Percentiles rank a stretch among this genome's conserved stretches.
Evolutionary conservation across 2,888 invertebrate genomes (phyloP).

Genomic region (Watsonalla binaria): DNA sequence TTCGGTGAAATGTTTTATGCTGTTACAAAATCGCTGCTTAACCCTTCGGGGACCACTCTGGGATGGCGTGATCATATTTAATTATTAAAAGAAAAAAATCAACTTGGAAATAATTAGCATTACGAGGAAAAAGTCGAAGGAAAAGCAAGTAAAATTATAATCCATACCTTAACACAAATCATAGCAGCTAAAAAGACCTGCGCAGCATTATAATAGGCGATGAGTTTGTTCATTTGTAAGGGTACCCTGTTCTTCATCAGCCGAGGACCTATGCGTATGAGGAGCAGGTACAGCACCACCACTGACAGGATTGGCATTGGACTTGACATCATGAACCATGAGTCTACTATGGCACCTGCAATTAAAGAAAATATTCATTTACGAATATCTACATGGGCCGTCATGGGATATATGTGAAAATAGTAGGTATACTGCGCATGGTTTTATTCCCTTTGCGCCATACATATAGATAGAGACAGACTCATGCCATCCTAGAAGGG

Average conservation of each 20-base stretch:
- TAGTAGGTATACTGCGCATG: too few species aligned
- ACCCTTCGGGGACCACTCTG: too few species aligned
- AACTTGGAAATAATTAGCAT: background rate
- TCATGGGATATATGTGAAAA: too few species aligned
- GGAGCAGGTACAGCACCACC: conserved; percentile 81
- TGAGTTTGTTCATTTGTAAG: conserved; percentile 82
- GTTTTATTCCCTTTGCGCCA: too few species aligned
- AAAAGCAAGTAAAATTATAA: too few species aligned
- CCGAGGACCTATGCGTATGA: conserved; percentile 86
- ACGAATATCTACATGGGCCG: too few species aligned
- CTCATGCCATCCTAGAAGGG: too few species aligned
- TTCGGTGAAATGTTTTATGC: too few species aligned
- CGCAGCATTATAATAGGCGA: conserved; percentile 90
- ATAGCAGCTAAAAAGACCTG: conserved; percentile 88
- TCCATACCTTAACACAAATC: conserved; percentile 60
- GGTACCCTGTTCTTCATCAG: conserved; percentile 86
- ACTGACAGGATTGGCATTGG: conserved; percentile 83
- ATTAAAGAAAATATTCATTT: conserved; percentile 14
- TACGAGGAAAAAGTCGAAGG: background rate
- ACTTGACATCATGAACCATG: conserved; percentile 88
- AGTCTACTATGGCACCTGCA: conserved; percentile 85
- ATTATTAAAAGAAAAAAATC: too few species aligned
- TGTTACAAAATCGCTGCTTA: too few species aligned
- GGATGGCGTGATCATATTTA: too few species aligned
- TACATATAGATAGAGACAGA: too few species aligned